Evolutionary conservation across 2,113 vertebrate genomes (phyloP).

Genomic region (Trachemys scripta): DNA sequence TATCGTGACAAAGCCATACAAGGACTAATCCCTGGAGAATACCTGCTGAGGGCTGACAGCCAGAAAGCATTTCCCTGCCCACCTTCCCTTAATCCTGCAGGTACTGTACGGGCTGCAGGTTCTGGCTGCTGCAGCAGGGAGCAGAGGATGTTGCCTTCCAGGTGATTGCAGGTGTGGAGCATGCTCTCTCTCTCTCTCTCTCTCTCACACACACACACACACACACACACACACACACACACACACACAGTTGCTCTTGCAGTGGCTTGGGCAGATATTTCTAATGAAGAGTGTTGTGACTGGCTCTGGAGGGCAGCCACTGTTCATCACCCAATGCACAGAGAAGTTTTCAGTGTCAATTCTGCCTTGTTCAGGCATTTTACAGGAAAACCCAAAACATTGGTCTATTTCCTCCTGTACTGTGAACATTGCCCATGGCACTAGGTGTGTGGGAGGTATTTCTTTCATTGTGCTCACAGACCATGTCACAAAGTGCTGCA

Average conservation of each 20-base stretch:
- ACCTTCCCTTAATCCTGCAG: conserved; percentile 48
- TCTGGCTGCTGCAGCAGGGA: conserved; percentile 6
- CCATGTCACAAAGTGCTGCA: neutral
- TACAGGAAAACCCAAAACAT: neutral
- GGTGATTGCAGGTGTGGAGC: conserved; percentile 28
- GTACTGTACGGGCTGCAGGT: conserved; percentile 34
- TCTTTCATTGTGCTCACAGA: neutral
- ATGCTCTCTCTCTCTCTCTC: neutral
- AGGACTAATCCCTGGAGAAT: conserved; percentile 61
- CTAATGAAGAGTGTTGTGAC: neutral
- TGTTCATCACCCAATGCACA: neutral
- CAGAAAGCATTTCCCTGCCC: conserved; percentile 32
- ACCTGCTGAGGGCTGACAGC: conserved; percentile 38
- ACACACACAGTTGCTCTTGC: accelerated
- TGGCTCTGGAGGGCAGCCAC: neutral
- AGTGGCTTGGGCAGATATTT: neutral
- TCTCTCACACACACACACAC: neutral
- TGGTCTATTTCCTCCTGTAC: neutral
- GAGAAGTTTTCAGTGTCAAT: neutral
- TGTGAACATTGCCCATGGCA: neutral
- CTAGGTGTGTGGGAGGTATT: neutral
- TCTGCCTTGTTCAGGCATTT: neutral
- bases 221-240: neutral
- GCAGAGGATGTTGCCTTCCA: conserved; percentile 29
- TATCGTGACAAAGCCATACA: conserved; percentile 43